Evolutionary conservation across 2,888 invertebrate genomes (phyloP).

Genomic region (Cosmia pyralina): DNA sequence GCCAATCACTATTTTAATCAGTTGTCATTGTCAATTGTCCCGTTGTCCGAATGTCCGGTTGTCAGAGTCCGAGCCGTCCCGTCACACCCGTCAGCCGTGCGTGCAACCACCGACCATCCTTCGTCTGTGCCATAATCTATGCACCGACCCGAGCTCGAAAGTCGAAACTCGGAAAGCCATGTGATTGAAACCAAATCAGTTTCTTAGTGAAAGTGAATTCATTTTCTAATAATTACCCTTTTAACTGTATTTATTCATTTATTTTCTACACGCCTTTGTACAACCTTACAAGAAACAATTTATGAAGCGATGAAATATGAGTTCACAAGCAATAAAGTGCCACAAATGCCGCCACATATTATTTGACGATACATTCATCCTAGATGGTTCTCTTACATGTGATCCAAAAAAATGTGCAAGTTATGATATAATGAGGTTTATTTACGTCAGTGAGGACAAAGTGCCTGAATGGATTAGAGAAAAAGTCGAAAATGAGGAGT

Average conservation of each 20-base stretch:
- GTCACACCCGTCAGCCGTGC: too few species aligned
- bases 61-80: too few species aligned
- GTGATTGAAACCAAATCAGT: conserved; percentile 4
- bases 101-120: too few species aligned
- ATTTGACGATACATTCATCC: conserved; percentile 69
- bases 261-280: not conserved
- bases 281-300: not conserved
- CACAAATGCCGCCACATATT: conserved; percentile 86
- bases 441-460: conserved; percentile 90
- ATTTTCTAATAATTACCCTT: not conserved
- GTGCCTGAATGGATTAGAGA: conserved; percentile 90
- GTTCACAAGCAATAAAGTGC: conserved; percentile 77
- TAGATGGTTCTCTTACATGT: conserved; percentile 68
- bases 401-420: conserved; percentile 74
- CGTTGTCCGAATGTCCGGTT: too few species aligned
- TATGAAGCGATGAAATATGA: conserved; percentile 35
- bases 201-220: not conserved
- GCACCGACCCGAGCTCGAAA: too few species aligned
- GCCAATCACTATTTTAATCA: too few species aligned
- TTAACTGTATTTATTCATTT: not conserved
- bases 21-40: too few species aligned
- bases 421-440: conserved; percentile 77
- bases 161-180: not conserved
- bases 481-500: conserved; percentile 89
- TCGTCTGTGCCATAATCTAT: too few species aligned